phyloP scores from a whole-genome alignment of 2,888 invertebrate species.

The Microctonus brassicae region DNA sequence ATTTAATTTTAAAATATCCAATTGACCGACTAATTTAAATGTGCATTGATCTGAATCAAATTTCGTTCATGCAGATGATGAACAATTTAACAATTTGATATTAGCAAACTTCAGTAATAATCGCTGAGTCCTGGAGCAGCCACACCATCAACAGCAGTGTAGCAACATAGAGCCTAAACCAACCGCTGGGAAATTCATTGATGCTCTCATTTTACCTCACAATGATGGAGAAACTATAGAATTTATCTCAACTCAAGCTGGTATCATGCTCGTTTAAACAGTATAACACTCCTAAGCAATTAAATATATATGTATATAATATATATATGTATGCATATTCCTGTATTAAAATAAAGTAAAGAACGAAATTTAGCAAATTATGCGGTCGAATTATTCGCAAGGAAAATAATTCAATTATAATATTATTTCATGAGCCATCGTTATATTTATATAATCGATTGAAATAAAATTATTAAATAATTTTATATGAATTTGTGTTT shows the following conservation, averaged over 20 bases:
- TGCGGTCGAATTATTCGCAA: no score
- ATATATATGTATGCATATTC: no score
- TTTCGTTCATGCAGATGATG: background rate
- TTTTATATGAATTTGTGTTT: no score
- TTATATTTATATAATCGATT: no score
- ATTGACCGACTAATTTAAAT: background rate
- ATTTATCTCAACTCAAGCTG: conserved; percentile 4
- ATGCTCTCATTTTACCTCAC: background rate
- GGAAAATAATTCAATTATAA: no score
- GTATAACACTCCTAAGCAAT: background rate
- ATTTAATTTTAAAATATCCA: background rate
- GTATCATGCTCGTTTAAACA: background rate
- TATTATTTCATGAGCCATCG: no score
- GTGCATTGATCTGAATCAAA: background rate
- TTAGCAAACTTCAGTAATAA: background rate
- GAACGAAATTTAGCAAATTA: no score
- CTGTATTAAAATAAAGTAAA: no score
- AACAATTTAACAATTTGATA: background rate
- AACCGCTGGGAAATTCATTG: background rate
- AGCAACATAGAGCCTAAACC: background rate
- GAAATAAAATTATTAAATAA: no score
- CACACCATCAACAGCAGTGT: background rate
- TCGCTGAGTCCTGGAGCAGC: background rate
- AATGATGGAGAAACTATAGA: background rate
- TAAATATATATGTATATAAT: no score